phyloP scores from a whole-genome alignment of 37 sponge, comb jelly and placozoan genomes.

The Hormiphora californensis region DNA sequence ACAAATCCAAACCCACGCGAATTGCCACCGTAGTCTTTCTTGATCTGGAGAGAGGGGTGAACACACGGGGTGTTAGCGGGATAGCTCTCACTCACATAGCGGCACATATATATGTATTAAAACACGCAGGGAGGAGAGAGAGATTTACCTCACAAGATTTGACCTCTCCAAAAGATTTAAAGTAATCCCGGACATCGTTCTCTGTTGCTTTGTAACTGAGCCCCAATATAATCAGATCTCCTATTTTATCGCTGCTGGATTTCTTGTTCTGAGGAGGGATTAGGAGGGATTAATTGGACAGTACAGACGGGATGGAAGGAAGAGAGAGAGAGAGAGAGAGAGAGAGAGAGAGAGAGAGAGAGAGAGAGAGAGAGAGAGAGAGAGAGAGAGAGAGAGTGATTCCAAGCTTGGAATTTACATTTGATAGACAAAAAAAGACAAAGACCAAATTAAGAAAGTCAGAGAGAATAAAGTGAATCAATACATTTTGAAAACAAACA shows the following conservation, averaged over 20 bases:
- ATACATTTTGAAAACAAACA: too few relatives aligned
- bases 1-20: conserved; percentile 41
- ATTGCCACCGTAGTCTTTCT: conserved; percentile 50
- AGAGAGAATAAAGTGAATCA: too few relatives aligned
- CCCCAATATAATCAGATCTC: conserved; percentile 12
- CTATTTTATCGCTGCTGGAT: conserved; percentile 7
- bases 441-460: too few relatives aligned
- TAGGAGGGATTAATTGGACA: too few relatives aligned
- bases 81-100: background rate
- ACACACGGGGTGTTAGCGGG: background rate
- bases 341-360: too few relatives aligned
- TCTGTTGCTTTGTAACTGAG: conserved; percentile 30
- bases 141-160: conserved; percentile 1
- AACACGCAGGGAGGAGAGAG: background rate
- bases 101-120: background rate
- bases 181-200: background rate
- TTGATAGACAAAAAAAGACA: too few relatives aligned
- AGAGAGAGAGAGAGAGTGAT: too few relatives aligned
- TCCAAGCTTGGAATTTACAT: too few relatives aligned
- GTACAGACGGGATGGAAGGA: too few relatives aligned
- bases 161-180: background rate
- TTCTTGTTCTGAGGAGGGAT: background rate
- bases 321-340: too few relatives aligned
- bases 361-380: too few relatives aligned
- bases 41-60: background rate